A percentile compares a stretch with the other conserved stretches of the same genome.
Evolutionary conservation across 1,140 invertebrate species (phyloP).

Genomic region (Bradynema listronoti): DNA sequence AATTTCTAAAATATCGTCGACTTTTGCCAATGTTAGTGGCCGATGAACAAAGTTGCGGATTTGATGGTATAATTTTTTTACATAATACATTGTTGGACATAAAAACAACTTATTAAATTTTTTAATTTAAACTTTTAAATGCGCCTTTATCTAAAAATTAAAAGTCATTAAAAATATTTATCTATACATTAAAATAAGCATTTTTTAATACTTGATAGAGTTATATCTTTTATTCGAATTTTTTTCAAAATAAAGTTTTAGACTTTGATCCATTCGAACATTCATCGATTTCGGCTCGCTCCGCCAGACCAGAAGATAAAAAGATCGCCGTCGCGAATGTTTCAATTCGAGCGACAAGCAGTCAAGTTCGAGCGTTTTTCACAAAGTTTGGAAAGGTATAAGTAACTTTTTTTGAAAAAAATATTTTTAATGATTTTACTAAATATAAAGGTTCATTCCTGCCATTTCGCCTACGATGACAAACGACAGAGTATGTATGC

Average conservation of each 20-base stretch:
- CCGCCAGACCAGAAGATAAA: slow-evolving; percentile 37
- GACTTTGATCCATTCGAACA: slow-evolving; percentile 41
- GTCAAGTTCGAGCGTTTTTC: slow-evolving; percentile 53
- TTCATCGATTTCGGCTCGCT: slow-evolving; percentile 19
- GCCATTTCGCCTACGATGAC: slow-evolving; percentile 48
- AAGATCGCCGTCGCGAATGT: slow-evolving; percentile 52
- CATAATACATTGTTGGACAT: too few relatives aligned
- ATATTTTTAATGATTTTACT: not conserved
- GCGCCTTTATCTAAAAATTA: too few relatives aligned
- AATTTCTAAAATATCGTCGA: slow-evolving; percentile 56
- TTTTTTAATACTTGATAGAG: too few relatives aligned
- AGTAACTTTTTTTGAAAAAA: not conserved
- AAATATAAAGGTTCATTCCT: slow-evolving; percentile 36
- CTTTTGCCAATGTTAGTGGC: slow-evolving; percentile 54
- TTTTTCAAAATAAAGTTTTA: slow-evolving; percentile 23
- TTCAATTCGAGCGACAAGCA: slow-evolving; percentile 43
- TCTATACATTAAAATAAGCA: too few relatives aligned
- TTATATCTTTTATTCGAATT: too few relatives aligned
- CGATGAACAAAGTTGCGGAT: slow-evolving; percentile 55
- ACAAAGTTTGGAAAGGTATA: slow-evolving; percentile 56
- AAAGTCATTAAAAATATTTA: too few relatives aligned
- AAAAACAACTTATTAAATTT: too few relatives aligned
- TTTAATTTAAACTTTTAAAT: too few relatives aligned
- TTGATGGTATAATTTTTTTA: too few relatives aligned
- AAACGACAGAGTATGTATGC: slow-evolving; percentile 47